Conservation (phyloP, 2,888 invertebrate genomes). For the Capitulum mitella region DNA sequence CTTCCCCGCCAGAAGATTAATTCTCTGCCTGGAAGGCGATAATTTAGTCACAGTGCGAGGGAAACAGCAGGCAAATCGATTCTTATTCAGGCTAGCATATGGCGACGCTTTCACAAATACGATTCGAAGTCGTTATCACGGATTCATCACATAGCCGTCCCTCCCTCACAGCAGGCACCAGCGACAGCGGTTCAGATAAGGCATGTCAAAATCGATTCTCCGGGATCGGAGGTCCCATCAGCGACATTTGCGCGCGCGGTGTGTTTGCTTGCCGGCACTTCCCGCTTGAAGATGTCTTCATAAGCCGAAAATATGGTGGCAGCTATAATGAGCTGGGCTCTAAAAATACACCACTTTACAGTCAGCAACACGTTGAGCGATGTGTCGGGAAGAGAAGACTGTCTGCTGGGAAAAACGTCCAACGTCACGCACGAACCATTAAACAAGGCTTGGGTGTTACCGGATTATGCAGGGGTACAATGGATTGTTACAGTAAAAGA, state of each 20-base stretch:
- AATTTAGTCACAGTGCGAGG: neutral
- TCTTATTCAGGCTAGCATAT: neutral
- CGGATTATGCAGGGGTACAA: too few species aligned
- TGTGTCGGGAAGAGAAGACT: too few species aligned
- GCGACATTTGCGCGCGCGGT: neutral
- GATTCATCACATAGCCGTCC: neutral
- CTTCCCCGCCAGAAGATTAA: too few species aligned
- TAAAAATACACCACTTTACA: too few species aligned
- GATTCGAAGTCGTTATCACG: neutral
- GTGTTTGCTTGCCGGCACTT: neutral
- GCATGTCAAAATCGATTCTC: neutral
- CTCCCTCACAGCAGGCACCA: neutral
- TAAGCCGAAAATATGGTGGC: neutral
- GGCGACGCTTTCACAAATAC: neutral
- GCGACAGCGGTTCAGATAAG: neutral
- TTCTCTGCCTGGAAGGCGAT: too few species aligned
- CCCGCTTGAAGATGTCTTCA: neutral
- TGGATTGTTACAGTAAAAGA: too few species aligned
- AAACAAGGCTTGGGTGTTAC: too few species aligned
- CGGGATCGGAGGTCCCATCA: neutral
- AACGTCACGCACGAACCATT: too few species aligned
- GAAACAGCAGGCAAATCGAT: neutral
- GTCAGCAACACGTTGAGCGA: too few species aligned
- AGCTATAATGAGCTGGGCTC: neutral
- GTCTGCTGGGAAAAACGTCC: too few species aligned